phyloP scores from a whole-genome alignment of 2,113 vertebrate species.

The Haemorhous mexicanus region DNA sequence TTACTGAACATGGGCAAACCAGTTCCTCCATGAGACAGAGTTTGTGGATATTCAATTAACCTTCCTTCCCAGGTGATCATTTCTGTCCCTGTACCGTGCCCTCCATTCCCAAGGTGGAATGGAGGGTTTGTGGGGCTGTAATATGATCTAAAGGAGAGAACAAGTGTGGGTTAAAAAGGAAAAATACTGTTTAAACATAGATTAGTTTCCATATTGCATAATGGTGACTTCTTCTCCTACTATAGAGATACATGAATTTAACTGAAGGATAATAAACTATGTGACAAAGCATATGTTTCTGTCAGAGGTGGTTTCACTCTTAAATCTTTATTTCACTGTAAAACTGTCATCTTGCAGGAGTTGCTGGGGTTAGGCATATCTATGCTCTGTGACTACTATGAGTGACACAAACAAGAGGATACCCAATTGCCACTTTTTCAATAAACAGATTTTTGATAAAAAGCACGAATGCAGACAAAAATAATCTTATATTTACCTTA shows the following conservation, averaged over 20 bases:
- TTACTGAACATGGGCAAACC: not conserved
- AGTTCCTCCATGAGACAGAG: not conserved
- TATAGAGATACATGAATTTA: not conserved
- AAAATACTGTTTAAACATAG: not conserved
- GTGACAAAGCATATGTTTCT: not conserved
- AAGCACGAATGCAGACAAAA: not conserved
- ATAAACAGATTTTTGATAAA: not conserved
- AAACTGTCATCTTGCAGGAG: not conserved
- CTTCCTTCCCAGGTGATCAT: not conserved
- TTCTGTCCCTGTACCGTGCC: not conserved
- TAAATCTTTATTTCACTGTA: not conserved
- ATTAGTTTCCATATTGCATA: not conserved
- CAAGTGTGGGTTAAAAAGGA: not conserved
- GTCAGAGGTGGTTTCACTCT: not conserved
- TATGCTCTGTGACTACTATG: too few relatives aligned
- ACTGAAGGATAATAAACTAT: not conserved
- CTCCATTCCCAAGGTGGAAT: not conserved
- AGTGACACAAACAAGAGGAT: not conserved
- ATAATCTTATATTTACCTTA: not conserved
- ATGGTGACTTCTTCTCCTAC: not conserved
- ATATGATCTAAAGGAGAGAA: not conserved
- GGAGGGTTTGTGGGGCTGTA: not conserved
- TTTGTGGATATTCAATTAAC: not conserved
- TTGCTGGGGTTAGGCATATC: not conserved
- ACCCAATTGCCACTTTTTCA: not conserved